phyloP scores from a whole-genome alignment of 1,140 invertebrate species.

The Calephelis virginiensis region DNA sequence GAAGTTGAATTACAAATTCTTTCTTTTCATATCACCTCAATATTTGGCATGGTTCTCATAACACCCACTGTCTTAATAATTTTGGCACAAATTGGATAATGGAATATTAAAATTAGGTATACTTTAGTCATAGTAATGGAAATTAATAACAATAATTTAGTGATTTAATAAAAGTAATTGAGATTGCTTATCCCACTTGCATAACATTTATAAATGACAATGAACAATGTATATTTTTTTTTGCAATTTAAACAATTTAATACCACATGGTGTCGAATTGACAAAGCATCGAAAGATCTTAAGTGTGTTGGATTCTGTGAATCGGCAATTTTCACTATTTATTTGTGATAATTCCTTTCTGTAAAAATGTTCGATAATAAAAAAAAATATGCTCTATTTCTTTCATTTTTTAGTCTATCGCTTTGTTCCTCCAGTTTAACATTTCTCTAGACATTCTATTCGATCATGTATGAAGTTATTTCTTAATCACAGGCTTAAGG shows the following conservation, averaged over 20 bases:
- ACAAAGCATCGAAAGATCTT: constrained; percentile 40
- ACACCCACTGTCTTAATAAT: too few relatives aligned
- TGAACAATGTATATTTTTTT: constrained; percentile 25
- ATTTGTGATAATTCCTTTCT: constrained; percentile 71
- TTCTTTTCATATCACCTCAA: too few relatives aligned
- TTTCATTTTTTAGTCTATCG: neutral
- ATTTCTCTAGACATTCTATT: too few relatives aligned
- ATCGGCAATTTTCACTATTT: constrained; percentile 72
- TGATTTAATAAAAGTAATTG: neutral
- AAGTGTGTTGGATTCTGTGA: constrained; percentile 74
- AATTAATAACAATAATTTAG: neutral
- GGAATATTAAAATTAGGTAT: neutral
- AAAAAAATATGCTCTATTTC: constrained; percentile 1
- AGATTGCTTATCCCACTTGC: neutral
- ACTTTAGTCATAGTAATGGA: neutral
- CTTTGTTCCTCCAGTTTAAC: constrained; percentile 1
- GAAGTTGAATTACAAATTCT: too few relatives aligned
- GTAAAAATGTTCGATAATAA: constrained; percentile 39
- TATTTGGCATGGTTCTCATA: too few relatives aligned
- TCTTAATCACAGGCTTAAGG: too few relatives aligned
- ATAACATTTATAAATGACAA: neutral
- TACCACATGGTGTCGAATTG: constrained; percentile 41
- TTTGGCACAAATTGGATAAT: constrained; percentile 1
- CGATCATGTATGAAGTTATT: too few relatives aligned
- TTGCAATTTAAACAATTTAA: constrained; percentile 28